Percentiles rank a stretch among this genome's conserved stretches.
Evolutionary conservation across 2,113 vertebrate genomes (phyloP).

Genomic region (Fregetta grallaria): DNA sequence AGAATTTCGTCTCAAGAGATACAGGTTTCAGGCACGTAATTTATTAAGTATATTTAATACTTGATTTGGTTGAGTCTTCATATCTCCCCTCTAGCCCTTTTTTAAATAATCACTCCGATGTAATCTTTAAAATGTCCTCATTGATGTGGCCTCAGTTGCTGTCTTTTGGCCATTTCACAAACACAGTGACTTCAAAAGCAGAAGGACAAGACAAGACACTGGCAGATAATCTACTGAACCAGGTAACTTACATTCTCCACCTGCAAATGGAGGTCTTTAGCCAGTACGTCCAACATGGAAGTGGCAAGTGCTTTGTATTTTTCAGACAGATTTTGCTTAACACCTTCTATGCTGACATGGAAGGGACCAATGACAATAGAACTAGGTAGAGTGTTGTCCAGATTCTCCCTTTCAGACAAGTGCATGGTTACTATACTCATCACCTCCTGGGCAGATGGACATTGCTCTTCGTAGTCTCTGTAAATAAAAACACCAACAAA

Average conservation of each 20-base stretch:
- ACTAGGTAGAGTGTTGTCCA: constrained; percentile 79
- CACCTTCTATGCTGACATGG: constrained; percentile 72
- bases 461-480: constrained; percentile 66
- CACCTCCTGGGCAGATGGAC: constrained; percentile 75
- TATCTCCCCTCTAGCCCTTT: not conserved
- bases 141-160: not conserved
- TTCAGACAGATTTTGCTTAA: constrained; percentile 79
- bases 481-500: constrained; percentile 2
- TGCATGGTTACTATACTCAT: constrained; percentile 75
- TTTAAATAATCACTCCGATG: not conserved
- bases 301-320: constrained; percentile 80
- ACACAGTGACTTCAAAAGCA: not conserved
- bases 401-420: constrained; percentile 77
- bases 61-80: not conserved
- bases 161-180: not conserved
- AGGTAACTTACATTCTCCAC: constrained; percentile 78
- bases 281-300: constrained; percentile 79
- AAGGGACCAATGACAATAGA: constrained; percentile 89
- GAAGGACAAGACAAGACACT: not conserved
- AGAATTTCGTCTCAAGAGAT: not conserved
- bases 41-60: not conserved
- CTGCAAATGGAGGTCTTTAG: constrained; percentile 76
- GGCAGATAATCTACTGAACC: not conserved
- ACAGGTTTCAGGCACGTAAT: not conserved
- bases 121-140: not conserved